These are phyloP conservation scores for Passer domesticus DNA, from an alignment of 2,113 vertebrate genomes.

Conservation along the genomic window DNA sequence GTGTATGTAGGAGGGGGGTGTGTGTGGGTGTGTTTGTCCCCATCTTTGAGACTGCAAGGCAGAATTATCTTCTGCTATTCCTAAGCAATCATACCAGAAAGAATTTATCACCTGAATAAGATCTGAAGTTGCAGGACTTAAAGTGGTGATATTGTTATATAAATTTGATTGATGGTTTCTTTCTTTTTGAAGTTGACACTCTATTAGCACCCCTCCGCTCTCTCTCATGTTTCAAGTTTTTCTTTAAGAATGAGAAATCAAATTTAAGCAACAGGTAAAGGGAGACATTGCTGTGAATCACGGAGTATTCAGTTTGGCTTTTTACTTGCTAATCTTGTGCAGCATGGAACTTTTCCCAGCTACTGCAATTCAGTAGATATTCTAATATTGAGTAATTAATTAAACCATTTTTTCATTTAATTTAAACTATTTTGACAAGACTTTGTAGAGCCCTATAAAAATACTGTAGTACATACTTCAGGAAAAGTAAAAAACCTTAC, in stretches of 20 bases:
- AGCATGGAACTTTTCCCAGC: not conserved
- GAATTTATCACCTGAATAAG: not conserved
- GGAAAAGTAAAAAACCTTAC: not conserved
- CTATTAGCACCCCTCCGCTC: not conserved
- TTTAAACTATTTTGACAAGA: not conserved
- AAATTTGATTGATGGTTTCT: not conserved
- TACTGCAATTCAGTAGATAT: not conserved
- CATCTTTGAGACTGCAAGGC: not conserved
- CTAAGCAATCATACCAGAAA: not conserved
- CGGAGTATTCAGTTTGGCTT: not conserved
- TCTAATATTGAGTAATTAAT: not conserved
- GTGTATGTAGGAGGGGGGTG: not conserved
- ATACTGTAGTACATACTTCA: not conserved
- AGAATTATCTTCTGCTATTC: not conserved
- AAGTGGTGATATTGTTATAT: not conserved
- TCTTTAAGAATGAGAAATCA: not conserved
- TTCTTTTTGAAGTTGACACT: not conserved
- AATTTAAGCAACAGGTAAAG: not conserved
- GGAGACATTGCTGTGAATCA: not conserved
- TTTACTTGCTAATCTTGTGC: not conserved
- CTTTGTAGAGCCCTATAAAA: not conserved
- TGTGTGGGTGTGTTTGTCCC: not conserved
- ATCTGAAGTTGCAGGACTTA: not conserved
- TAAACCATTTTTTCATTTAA: not conserved
- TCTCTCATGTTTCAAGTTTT: not conserved